These are phyloP conservation scores for Apamea epomidion DNA, from an alignment of 2,888 invertebrate species.

Conservation along the genomic window DNA sequence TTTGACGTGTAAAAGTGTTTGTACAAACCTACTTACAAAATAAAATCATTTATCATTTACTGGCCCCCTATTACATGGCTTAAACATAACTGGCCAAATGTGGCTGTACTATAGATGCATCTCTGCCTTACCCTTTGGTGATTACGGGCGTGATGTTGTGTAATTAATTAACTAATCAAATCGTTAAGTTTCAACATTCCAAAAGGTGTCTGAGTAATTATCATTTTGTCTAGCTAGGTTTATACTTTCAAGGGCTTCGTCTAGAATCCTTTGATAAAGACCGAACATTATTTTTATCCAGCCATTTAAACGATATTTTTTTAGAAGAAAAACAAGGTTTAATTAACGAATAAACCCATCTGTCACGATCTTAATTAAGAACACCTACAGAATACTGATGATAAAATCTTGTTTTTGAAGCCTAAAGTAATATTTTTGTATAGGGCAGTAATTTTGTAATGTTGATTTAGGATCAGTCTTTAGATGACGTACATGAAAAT, in stretches of 20 bases:
- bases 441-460: conserved; percentile 41
- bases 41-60: no score
- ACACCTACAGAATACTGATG: conserved; percentile 49
- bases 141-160: background rate
- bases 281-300: conserved; percentile 2
- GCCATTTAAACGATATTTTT: background rate
- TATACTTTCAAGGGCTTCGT: background rate
- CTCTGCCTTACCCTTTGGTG: background rate
- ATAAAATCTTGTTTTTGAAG: conserved; percentile 26
- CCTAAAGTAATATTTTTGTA: conserved; percentile 51
- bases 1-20: no score
- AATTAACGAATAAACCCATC: conserved; percentile 39
- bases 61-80: background rate
- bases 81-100: background rate
- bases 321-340: conserved; percentile 1
- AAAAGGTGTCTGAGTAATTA: background rate
- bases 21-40: no score
- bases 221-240: background rate
- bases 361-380: conserved; percentile 49
- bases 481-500: conserved; percentile 8
- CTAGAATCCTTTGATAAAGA: background rate
- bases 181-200: no score
- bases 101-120: background rate
- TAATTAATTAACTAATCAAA: background rate
- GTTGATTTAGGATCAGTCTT: conserved; percentile 58